A percentile compares a stretch with the other conserved stretches of the same genome.
These are phyloP conservation scores for Leptinotarsa haldemani DNA, from an alignment of 2,888 invertebrate genomes.

Conservation along the genomic window DNA sequence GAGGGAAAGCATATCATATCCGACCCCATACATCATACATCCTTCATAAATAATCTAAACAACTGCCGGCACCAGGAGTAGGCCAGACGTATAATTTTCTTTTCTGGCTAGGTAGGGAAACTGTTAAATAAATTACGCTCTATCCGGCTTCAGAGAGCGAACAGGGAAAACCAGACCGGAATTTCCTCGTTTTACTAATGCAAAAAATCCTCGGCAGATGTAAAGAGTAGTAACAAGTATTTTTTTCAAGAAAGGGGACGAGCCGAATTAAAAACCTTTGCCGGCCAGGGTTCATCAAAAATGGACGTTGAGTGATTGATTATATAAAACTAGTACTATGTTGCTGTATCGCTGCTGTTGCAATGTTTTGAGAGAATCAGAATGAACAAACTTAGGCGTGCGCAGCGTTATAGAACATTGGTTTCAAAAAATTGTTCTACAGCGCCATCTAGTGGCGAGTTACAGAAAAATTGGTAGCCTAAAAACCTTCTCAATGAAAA, in stretches of 20 bases:
- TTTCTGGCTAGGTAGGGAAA: conserved; percentile 19
- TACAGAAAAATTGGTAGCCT: too few species aligned
- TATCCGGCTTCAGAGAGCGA: conserved; percentile 8
- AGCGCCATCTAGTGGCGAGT: too few species aligned
- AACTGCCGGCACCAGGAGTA: conserved; percentile 21
- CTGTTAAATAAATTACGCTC: conserved; percentile 24
- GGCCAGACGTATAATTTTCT: conserved; percentile 29
- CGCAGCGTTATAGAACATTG: too few species aligned
- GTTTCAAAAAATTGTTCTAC: too few species aligned
- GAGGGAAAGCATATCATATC: conserved; percentile 2
- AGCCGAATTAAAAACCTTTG: conserved; percentile 5
- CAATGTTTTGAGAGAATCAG: too few species aligned
- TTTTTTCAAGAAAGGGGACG: conserved; percentile 15
- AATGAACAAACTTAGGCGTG: too few species aligned
- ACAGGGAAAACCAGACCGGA: conserved; percentile 3
- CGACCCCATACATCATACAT: conserved; percentile 13
- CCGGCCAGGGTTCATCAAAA: neutral
- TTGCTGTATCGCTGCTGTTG: too few species aligned
- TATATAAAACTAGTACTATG: neutral
- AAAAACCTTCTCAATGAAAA: too few species aligned
- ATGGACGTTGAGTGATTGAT: conserved; percentile 17
- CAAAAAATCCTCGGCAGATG: conserved; percentile 3
- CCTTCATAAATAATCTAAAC: conserved; percentile 25
- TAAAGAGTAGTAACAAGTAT: neutral
- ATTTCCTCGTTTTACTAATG: conserved; percentile 12